Evolutionary conservation across 2,888 invertebrate genomes (phyloP), one percentile per base, ranked within the genome.

Genomic region (Melieria omissa): DNA sequence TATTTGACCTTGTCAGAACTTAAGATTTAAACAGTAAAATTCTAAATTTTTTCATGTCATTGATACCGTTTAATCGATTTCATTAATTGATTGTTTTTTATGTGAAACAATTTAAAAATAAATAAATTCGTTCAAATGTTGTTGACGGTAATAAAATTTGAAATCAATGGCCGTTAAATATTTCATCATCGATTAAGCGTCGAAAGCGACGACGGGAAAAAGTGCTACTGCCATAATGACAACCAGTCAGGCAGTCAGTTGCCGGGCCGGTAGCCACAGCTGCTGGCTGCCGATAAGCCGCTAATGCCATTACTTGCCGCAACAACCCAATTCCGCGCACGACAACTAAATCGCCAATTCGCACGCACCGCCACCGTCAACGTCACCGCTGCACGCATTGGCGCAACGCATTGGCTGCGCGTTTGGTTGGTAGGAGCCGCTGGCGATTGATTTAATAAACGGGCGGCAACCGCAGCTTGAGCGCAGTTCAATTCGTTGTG

Each of bases 281-380:
- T 67, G 67, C 52, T 67, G 60, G 67, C 61, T 42, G 49, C 60
- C 29, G 67, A 67, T 67, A 61, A 67, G 60, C 49, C 42, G 49
- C 61, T 57, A 29, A 29, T 58, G 41, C 58, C 12, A 42, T 58
- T 58, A 55, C 10, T 60, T 52, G 16, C 16, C 60, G 44, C 47
- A 67, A 61, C 57, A 67, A 67, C 47, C 60, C 44, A 58, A 49
- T 67, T 67, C 42, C 66, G 52, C 41, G 41, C 5, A 42, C 5
- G 12, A 57, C 61, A 69, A 57, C 14, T 47, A 69, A 69, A 69
- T 62, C 69, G 55, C 63, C 62, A 62, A 29, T 63, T 62, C 62
- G 54, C 69, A 69, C 69, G 69, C 69, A 69, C 62, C 61, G 49
- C 42, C 49, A 60, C 67, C 29, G 29, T 29, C 29, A 60, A 60